phyloP scores from a whole-genome alignment of 2,113 vertebrate species.

The Paratilapia polleni region DNA sequence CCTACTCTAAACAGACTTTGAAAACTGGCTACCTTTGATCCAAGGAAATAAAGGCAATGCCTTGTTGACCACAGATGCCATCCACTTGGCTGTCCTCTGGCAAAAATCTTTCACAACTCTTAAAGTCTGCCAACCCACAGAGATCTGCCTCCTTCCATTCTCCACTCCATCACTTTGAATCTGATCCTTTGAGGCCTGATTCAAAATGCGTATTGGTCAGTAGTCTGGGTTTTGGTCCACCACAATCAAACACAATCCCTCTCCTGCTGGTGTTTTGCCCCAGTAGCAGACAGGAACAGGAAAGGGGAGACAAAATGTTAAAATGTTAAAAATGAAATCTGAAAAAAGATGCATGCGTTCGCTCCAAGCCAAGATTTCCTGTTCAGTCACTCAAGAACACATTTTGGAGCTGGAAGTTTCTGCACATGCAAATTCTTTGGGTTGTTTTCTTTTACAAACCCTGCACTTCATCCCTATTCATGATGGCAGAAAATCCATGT shows the following conservation, averaged over 20 bases:
- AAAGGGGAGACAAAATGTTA: constrained; percentile 51
- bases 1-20: constrained; percentile 46
- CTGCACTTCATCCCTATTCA: constrained; percentile 51
- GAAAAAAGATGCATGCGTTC: constrained; percentile 25
- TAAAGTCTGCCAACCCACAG: constrained; percentile 68
- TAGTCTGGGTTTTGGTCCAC: constrained; percentile 67
- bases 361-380: constrained; percentile 34
- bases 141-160: constrained; percentile 74
- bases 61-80: constrained; percentile 67
- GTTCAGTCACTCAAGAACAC: constrained; percentile 36
- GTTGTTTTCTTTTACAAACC: constrained; percentile 61
- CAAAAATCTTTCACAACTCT: constrained; percentile 61
- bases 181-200: constrained; percentile 60
- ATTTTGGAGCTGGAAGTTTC: constrained; percentile 48
- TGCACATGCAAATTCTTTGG: constrained; percentile 49
- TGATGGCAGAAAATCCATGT: constrained; percentile 45
- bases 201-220: constrained; percentile 60
- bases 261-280: constrained; percentile 48
- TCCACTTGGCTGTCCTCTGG: constrained; percentile 63
- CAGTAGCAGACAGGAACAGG: constrained; percentile 43
- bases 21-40: constrained; percentile 64
- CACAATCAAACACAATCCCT: constrained; percentile 65
- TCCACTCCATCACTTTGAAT: constrained; percentile 69
- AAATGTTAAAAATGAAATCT: constrained; percentile 44
- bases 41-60: constrained; percentile 69